Percentiles rank a stretch among this genome's conserved stretches.
Evolutionary conservation across 2,797 vertebrate species (phyloP).

Genomic region (Mus spretus): DNA sequence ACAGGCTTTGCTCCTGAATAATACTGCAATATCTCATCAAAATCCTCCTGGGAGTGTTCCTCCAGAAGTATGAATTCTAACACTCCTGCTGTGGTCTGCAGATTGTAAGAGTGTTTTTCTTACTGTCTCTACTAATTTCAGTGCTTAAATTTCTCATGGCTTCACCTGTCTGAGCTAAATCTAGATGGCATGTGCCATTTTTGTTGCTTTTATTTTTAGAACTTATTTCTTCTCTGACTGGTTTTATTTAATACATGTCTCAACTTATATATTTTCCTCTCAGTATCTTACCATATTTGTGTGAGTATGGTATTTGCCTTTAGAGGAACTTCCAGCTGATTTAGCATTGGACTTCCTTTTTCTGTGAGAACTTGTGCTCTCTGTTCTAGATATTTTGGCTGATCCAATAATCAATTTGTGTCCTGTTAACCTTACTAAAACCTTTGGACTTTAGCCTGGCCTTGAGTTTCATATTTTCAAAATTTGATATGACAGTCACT

Average conservation of each 20-base stretch:
- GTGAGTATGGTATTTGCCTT: background rate
- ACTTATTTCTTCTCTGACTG: background rate
- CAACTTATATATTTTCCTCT: background rate
- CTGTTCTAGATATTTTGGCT: background rate
- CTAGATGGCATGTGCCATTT: background rate
- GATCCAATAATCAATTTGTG: background rate
- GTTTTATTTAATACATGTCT: background rate
- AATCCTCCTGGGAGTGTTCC: background rate
- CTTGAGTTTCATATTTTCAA: background rate
- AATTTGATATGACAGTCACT: background rate
- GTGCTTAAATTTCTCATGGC: background rate
- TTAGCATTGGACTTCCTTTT: background rate
- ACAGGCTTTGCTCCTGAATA: background rate
- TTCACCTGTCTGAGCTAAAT: background rate
- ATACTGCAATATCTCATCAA: background rate
- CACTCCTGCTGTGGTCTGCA: background rate
- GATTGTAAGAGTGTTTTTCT: background rate
- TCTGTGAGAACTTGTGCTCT: background rate
- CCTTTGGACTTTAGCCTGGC: background rate
- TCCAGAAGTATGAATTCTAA: rapidly evolving
- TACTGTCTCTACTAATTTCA: background rate
- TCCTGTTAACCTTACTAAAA: background rate
- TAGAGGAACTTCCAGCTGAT: background rate
- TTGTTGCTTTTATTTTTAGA: background rate
- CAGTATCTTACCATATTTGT: background rate